Evolutionary conservation across 2,797 vertebrate genomes (phyloP).

Genomic region (Phoebastria nigripes): DNA sequence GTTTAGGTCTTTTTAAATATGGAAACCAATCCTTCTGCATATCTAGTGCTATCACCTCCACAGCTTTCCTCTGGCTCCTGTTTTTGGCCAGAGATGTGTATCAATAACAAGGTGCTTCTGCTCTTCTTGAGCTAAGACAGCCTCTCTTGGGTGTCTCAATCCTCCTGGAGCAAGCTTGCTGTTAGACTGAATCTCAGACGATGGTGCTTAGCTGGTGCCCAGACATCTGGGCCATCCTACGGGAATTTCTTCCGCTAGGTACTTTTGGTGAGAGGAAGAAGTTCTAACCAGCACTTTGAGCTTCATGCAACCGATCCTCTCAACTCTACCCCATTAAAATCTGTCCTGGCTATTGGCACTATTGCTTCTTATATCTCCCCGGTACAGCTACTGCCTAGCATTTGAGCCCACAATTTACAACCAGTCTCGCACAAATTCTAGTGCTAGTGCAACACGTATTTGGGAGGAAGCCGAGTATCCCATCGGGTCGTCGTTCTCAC

Average conservation of each 20-base stretch:
- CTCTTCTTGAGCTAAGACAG: not conserved
- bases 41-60: not conserved
- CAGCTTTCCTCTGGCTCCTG: not conserved
- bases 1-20: not conserved
- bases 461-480: not conserved
- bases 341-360: too few species aligned
- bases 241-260: not conserved
- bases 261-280: not conserved
- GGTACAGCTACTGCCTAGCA: not conserved
- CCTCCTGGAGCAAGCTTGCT: not conserved
- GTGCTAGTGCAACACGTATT: not conserved
- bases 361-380: accelerated
- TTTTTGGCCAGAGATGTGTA: not conserved
- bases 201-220: not conserved
- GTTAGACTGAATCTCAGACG: not conserved
- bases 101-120: not conserved
- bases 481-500: not conserved
- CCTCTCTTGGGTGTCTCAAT: not conserved
- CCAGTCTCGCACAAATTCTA: too few species aligned
- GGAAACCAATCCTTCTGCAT: not conserved
- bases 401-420: not conserved
- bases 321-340: not conserved
- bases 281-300: not conserved
- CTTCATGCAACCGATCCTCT: accelerated
- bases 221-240: not conserved